These are phyloP conservation scores for Takifugu flavidus DNA, from an alignment of 2,113 vertebrate species.

Conservation along the genomic window DNA sequence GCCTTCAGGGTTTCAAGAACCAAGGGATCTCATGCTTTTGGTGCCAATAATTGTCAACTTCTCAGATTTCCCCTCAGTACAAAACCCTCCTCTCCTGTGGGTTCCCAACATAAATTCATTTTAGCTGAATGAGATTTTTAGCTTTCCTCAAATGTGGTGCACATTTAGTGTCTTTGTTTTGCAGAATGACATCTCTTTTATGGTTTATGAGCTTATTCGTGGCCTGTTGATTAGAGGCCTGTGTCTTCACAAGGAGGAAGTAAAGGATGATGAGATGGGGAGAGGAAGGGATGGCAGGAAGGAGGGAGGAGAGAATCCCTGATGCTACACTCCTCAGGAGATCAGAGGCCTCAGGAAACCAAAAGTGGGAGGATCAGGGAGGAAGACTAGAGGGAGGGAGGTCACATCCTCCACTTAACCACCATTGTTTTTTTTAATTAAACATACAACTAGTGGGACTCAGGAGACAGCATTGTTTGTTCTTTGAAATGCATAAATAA, in stretches of 20 bases:
- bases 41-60: constrained; percentile 65
- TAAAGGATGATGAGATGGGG: constrained; percentile 46
- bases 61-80: constrained; percentile 61
- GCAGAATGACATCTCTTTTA: constrained; percentile 25
- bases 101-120: too few species aligned
- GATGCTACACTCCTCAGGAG: constrained; percentile 43
- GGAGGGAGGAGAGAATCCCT: constrained; percentile 39
- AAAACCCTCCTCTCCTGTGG: constrained; percentile 54
- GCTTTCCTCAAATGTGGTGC: too few species aligned
- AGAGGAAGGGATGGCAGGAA: constrained; percentile 23
- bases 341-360: constrained; percentile 33
- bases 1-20: constrained; percentile 54
- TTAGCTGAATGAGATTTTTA: too few species aligned
- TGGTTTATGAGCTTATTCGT: constrained; percentile 15
- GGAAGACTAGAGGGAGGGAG: not conserved
- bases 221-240: constrained; percentile 67
- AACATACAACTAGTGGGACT: not conserved
- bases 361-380: constrained; percentile 26
- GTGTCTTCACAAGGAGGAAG: constrained; percentile 54
- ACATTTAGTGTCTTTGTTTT: too few species aligned
- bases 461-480: not conserved
- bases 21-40: constrained; percentile 61
- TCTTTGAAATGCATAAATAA: not conserved
- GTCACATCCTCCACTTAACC: not conserved
- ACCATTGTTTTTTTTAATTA: not conserved